These are phyloP conservation scores for Paracentrotus lividus DNA, from an alignment of 53 echinoderm and acorn worm genomes.

Conservation along the genomic window DNA sequence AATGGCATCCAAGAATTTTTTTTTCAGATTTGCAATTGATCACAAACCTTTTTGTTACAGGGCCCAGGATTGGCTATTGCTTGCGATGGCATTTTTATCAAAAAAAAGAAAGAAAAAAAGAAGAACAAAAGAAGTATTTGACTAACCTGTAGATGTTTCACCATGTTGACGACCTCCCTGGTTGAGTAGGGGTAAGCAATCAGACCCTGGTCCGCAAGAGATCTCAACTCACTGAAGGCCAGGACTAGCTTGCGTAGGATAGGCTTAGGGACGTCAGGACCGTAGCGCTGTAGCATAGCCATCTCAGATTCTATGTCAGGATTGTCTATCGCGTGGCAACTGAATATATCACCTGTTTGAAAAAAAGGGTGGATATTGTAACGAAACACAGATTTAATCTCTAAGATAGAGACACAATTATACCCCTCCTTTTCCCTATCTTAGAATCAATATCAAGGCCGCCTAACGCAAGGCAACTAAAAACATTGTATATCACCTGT, in stretches of 20 bases:
- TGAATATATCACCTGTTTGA: slow-evolving; percentile 94
- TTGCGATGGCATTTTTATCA: no score
- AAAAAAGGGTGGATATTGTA: neutral
- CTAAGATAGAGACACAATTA: neutral
- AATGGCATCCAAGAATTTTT: no score
- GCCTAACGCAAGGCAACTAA: no score
- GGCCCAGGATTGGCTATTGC: no score
- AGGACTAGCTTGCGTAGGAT: slow-evolving; percentile 90
- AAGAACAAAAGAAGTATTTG: neutral
- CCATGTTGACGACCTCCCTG: slow-evolving; percentile 99
- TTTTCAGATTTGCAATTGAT: no score
- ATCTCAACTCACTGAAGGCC: slow-evolving; percentile 91
- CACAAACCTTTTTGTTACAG: no score
- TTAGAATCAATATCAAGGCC: no score
- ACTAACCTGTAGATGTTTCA: slow-evolving; percentile 94
- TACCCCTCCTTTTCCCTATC: no score
- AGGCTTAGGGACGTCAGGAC: slow-evolving; percentile 93
- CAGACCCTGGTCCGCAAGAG: slow-evolving; percentile 95
- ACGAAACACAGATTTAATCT: neutral
- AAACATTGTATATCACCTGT: no score
- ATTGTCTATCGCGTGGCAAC: slow-evolving; percentile 98
- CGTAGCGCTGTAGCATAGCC: slow-evolving; percentile 94
- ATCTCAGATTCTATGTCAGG: slow-evolving; percentile 96
- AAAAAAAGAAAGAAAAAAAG: no score
- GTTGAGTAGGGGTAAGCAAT: slow-evolving; percentile 99